Conservation (phyloP, 1,140 invertebrate genomes). For the Trachymyrmex cornetzi region DNA sequence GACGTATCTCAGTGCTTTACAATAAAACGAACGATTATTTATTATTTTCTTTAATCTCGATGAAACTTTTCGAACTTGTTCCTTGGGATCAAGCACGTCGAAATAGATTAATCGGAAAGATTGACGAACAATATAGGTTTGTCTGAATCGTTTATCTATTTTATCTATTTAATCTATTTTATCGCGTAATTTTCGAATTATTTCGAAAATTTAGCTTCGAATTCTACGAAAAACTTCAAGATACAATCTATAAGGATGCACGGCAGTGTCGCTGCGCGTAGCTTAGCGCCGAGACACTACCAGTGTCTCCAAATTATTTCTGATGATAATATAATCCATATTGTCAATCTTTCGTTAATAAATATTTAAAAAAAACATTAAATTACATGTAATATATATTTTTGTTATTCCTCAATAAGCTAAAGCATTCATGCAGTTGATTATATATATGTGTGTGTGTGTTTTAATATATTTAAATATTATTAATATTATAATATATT, state of each 20-base stretch:
- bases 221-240: constrained; percentile 1
- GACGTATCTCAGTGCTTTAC: neutral
- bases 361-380: constrained; percentile 11
- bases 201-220: constrained; percentile 3
- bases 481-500: neutral
- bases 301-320: too few species aligned
- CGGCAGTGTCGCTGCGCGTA: too few species aligned
- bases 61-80: constrained; percentile 13
- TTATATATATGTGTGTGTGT: too few species aligned
- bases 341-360: constrained; percentile 14
- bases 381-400: neutral
- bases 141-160: neutral
- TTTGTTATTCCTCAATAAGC: constrained; percentile 3
- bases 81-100: neutral
- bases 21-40: constrained; percentile 43
- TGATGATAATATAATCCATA: constrained; percentile 11
- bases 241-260: constrained; percentile 9
- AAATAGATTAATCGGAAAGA: constrained; percentile 13
- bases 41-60: constrained; percentile 65
- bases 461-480: neutral
- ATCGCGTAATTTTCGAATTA: neutral
- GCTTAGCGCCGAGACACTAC: too few species aligned
- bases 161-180: constrained; percentile 22
- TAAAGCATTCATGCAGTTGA: neutral
- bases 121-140: constrained; percentile 31